Base-by-base conservation (phyloP, 2,888 invertebrate genomes). In the Chorisops tibialis region DNA sequence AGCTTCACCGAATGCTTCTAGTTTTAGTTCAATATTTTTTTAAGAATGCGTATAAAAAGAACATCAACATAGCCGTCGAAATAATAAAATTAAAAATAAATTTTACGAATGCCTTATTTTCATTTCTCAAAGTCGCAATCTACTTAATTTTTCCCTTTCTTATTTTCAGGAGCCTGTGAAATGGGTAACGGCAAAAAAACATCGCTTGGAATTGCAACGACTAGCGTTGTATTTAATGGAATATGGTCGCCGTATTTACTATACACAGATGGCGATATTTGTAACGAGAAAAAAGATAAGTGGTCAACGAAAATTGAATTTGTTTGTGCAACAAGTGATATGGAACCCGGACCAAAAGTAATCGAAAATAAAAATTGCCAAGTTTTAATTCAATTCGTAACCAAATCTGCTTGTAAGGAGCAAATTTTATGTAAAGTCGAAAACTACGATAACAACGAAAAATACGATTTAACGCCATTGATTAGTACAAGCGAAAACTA, bases 281-380 rank as follows among this genome's bases (percentile, higher is more conserved):
- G 74, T 65, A 59, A 65, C 54, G 19, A 47, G 6, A 39, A 49
- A 14, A 52, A 30, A 5, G 30, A 38, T 9, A 59, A 65, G 39
- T 76, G 77, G 76, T 73, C 75, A 54, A 79, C 78, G 52, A 75
- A 74, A 77, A 79, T 79, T 69, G 78, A 79, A 70, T 79, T 79
- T 70, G 73, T 76, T 63, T 79, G 79, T 64, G 71, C 73, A 50
- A 70, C 54, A 2, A 39, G 52, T 22, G 52, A 54, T 14, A 38
- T 52, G 56, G 63, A 64, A 50, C 62, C 38, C 38, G 68, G 65
- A 52, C 70, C 72, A 59, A 72, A 74, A 71, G 73, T 79, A 71
- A 75, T 78, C 71, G 78, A 78, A 72, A 76, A 78, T 70, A 72
- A 76, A 63, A 74, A 76, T 70, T 79, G 79, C 68, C 73, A 72